phyloP scores from a whole-genome alignment of 2,797 vertebrate genomes.

The Pangasius sanitwongsei region DNA sequence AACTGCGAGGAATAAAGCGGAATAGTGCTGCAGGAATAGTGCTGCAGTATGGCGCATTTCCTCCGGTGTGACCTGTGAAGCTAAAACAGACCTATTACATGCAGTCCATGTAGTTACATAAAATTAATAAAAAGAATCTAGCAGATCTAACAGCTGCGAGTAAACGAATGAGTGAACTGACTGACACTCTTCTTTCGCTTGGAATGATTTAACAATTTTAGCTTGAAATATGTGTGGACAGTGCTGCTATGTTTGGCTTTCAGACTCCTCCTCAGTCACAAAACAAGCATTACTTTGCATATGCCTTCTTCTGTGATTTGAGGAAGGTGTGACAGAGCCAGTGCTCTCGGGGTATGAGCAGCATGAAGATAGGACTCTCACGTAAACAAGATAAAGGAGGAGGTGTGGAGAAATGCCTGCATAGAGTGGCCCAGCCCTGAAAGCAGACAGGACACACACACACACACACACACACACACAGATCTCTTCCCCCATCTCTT shows the following conservation, averaged over 20 bases:
- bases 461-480: slow-evolving; percentile 44
- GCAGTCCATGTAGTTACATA: background rate
- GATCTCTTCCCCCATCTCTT: slow-evolving; percentile 33
- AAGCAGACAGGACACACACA: slow-evolving; percentile 43
- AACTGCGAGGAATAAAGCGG: slow-evolving; percentile 11
- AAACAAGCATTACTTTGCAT: background rate
- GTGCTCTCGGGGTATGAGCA: background rate
- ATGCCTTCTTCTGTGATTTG: background rate
- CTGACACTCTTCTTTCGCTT: background rate
- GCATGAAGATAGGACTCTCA: background rate
- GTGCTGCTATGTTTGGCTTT: background rate
- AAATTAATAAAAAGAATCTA: background rate
- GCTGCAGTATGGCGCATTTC: slow-evolving; percentile 43
- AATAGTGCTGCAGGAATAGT: slow-evolving; percentile 7
- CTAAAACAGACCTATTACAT: background rate
- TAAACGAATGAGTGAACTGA: background rate
- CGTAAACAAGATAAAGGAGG: slow-evolving; percentile 46
- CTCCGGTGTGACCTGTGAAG: slow-evolving; percentile 20
- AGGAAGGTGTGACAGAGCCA: background rate
- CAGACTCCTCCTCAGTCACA: background rate
- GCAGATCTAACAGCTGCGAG: background rate
- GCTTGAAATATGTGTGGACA: background rate
- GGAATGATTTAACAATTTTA: background rate
- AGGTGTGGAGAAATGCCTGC: slow-evolving; percentile 40
- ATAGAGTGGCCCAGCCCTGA: slow-evolving; percentile 42